Conservation (phyloP, 1,140 invertebrate genomes). For the Hesperophylax magnus region DNA sequence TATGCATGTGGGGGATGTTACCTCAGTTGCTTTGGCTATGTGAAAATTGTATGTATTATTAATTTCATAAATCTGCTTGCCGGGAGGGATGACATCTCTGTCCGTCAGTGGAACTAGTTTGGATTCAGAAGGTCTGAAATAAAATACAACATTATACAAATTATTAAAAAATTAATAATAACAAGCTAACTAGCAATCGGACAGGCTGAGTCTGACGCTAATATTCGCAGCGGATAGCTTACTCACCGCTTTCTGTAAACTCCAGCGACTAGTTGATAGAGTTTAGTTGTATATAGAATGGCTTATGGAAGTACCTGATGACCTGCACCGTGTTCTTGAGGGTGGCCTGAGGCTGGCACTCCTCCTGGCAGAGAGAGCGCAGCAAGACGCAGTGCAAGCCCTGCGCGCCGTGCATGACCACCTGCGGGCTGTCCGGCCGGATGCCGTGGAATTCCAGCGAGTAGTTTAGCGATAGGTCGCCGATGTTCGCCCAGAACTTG, state of each 20-base stretch:
- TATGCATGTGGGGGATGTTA: constrained; percentile 60
- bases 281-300: too few relatives aligned
- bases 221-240: too few relatives aligned
- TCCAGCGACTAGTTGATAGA: too few relatives aligned
- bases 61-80: constrained; percentile 91
- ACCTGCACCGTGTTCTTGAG: constrained; percentile 87
- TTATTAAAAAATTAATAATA: neutral
- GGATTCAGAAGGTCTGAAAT: constrained; percentile 80
- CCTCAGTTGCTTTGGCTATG: constrained; percentile 86
- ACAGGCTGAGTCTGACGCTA: too few relatives aligned
- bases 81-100: constrained; percentile 89
- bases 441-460: constrained; percentile 88
- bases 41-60: constrained; percentile 90
- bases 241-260: too few relatives aligned
- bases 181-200: too few relatives aligned
- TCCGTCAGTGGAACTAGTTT: constrained; percentile 82
- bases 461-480: constrained; percentile 83
- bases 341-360: constrained; percentile 81
- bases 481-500: constrained; percentile 95
- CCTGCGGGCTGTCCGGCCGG: constrained; percentile 69
- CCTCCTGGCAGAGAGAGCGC: constrained; percentile 82
- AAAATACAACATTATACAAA: neutral
- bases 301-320: constrained; percentile 72
- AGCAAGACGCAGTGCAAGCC: constrained; percentile 83
- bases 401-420: constrained; percentile 82